These are phyloP conservation scores for Orthochromis malagaraziensis DNA, from an alignment of 2,113 vertebrate genomes.

Conservation along the genomic window DNA sequence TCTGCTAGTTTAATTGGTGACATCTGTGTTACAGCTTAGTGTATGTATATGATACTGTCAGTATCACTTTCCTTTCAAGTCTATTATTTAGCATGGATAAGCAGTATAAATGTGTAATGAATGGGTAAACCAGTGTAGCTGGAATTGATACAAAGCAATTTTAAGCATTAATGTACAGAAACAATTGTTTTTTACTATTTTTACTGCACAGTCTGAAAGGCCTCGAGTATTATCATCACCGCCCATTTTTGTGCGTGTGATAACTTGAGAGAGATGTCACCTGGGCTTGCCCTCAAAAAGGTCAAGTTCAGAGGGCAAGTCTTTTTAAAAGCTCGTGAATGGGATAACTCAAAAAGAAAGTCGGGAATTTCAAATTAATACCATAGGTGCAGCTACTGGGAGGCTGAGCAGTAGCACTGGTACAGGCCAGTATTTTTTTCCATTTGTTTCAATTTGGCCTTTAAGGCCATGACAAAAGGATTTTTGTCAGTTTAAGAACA, in stretches of 20 bases:
- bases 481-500: neutral
- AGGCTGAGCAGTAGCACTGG: neutral
- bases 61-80: neutral
- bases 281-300: neutral
- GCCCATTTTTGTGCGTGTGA: neutral
- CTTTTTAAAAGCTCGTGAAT: neutral
- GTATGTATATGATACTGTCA: neutral
- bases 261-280: neutral
- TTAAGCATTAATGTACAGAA: neutral
- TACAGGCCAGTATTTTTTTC: neutral
- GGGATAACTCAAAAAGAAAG: neutral
- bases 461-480: neutral
- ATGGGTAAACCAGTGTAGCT: neutral
- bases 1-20: neutral
- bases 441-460: neutral
- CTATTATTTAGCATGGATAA: neutral
- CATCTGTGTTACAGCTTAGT: fast-evolving
- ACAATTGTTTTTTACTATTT: neutral
- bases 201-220: neutral
- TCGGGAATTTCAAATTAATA: neutral
- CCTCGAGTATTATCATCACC: neutral
- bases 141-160: neutral
- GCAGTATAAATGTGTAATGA: neutral
- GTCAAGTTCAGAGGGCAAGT: neutral
- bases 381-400: neutral